Evolutionary conservation across 2,113 vertebrate genomes (phyloP).

Genomic region (Acrocephalus kingi): DNA sequence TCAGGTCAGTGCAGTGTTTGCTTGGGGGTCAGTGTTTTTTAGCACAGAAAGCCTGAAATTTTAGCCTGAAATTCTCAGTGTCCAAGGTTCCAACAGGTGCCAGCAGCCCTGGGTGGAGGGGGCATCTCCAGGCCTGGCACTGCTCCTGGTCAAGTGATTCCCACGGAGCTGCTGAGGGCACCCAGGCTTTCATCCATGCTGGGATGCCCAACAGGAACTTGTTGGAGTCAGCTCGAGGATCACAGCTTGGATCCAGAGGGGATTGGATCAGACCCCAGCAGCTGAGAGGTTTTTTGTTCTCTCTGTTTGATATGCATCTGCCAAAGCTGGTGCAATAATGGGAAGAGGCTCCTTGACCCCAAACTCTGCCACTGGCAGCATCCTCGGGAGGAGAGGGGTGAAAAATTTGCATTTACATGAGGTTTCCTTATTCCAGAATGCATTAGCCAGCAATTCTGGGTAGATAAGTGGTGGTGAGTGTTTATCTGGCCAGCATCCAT

Average conservation of each 20-base stretch:
- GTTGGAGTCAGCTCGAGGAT: not conserved
- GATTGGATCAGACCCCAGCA: not conserved
- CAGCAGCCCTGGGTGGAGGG: not conserved
- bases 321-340: not conserved
- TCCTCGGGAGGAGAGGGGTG: not conserved
- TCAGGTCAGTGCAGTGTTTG: too few relatives aligned
- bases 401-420: not conserved
- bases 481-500: not conserved
- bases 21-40: too few relatives aligned
- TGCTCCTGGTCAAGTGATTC: not conserved
- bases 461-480: not conserved
- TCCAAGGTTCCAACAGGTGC: too few relatives aligned
- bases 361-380: rapidly evolving
- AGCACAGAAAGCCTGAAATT: too few relatives aligned
- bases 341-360: not conserved
- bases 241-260: not conserved
- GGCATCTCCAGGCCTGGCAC: not conserved
- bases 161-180: rapidly evolving
- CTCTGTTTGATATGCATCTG: not conserved
- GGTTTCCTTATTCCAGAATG: not conserved
- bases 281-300: not conserved
- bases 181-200: not conserved
- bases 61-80: too few relatives aligned
- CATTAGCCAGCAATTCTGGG: not conserved
- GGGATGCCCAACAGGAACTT: not conserved